These are phyloP conservation scores for Rhynchomys soricoides DNA, from an alignment of 2,113 vertebrate species.

Conservation along the genomic window DNA sequence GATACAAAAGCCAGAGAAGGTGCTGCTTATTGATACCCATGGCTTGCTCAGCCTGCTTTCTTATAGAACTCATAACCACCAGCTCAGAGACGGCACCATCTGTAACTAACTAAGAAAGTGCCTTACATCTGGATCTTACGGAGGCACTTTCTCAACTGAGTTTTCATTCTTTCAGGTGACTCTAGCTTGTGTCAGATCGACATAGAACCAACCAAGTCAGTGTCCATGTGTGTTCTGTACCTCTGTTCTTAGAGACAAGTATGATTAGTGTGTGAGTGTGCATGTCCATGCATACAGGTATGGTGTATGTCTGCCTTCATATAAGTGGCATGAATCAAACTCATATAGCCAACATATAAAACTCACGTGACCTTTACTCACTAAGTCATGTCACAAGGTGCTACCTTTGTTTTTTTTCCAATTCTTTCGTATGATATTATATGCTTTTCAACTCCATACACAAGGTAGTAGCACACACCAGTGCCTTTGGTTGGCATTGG, in stretches of 20 bases:
- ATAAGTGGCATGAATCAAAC: neutral
- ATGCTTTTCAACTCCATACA: neutral
- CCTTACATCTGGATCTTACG: neutral
- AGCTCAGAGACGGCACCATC: neutral
- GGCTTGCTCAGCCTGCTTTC: neutral
- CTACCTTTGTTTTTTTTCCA: neutral
- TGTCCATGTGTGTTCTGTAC: neutral
- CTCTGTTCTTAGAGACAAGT: neutral
- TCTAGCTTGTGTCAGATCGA: neutral
- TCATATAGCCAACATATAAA: neutral
- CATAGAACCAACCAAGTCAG: neutral
- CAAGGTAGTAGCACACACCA: neutral
- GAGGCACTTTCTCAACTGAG: neutral
- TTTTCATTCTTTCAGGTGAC: neutral
- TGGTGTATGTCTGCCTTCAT: neutral
- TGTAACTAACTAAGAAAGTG: neutral
- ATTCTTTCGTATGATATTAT: neutral
- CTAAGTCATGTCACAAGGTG: neutral
- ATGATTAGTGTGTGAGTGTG: neutral
- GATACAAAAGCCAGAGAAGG: neutral
- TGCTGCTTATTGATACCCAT: neutral
- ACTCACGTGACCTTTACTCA: neutral
- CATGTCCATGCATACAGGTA: neutral
- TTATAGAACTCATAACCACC: neutral
- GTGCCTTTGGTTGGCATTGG: neutral